Evolutionary conservation across 2,113 vertebrate species (phyloP), one percentile per base, ranked within the genome.

Genomic region (Fregata magnificens): DNA sequence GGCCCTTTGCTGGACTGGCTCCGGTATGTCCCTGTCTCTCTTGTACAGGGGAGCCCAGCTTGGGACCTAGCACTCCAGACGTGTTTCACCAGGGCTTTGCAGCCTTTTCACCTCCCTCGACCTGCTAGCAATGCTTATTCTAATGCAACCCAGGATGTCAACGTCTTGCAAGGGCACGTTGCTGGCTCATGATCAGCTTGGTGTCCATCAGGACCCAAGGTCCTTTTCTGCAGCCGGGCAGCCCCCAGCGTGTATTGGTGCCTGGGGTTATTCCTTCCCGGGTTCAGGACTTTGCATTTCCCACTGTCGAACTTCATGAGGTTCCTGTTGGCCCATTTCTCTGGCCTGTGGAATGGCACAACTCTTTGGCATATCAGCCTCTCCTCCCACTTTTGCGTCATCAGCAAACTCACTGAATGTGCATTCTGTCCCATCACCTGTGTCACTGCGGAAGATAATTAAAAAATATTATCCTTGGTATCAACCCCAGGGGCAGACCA

Each of bases 101-200:
- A 53, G 55, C n/a, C n/a, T n/a, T n/a, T n/a, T 73, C 34, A 22
- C 26, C n/a, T 42, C 44, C 55, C 29, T 62, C 0, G 0, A 38
- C 34, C 31, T 74, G 72, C 29, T 63, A 16, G 32, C 61, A 76
- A 5, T 62, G 40, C 6, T 87, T 61, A 58, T 67, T 15, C 38
- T 82, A 58, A 71, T 52, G 52, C 42, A 95, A 36, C 32, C n/a
- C 34, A 49, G 26, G 38, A 47, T 44, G 36, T 29, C 84, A 50
- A 17, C 0, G 0, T 42, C 29, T 67, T 70, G 59, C 44, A 63
- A 55, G 58, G 49, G 11, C 32, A 50, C 0, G 0, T 63, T 83
- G 53, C 34, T 93, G 66, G 20, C 36, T 91, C 31, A 3, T 20
- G 29, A 9, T 66, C 4, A 2, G 9, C 56, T 61, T 85, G 22